These are phyloP conservation scores for Tokudaia tokunoshimensis DNA, from an alignment of 2,797 vertebrate species.

Conservation along the genomic window DNA sequence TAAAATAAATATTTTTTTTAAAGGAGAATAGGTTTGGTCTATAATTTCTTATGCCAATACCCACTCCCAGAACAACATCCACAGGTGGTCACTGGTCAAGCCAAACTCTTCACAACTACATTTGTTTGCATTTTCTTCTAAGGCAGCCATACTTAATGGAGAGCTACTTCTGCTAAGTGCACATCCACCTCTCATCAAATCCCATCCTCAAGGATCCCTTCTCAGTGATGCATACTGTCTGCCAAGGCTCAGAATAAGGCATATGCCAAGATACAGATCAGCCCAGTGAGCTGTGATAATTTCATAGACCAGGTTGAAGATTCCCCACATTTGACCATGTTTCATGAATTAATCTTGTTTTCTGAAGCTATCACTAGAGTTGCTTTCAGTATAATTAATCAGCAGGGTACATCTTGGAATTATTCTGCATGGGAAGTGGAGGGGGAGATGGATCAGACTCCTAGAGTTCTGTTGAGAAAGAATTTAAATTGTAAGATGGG, in stretches of 20 bases:
- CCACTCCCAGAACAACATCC: background rate
- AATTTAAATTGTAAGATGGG: constrained; percentile 78
- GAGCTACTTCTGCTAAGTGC: constrained; percentile 59
- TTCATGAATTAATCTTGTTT: constrained; percentile 78
- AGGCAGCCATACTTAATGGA: background rate
- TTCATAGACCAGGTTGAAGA: constrained; percentile 77
- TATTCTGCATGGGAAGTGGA: constrained; percentile 55
- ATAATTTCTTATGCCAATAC: background rate
- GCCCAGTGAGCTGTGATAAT: constrained; percentile 70
- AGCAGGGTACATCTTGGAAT: constrained; percentile 71
- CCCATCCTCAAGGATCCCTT: constrained; percentile 2
- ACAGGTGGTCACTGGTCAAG: background rate
- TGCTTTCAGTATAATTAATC: constrained; percentile 85
- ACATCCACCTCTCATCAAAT: constrained; percentile 34
- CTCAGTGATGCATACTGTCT: constrained; percentile 41
- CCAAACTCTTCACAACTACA: background rate
- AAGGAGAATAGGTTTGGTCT: background rate
- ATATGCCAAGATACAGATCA: constrained; percentile 74
- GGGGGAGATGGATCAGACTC: background rate
- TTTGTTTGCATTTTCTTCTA: constrained; percentile 43
- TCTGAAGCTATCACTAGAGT: constrained; percentile 78
- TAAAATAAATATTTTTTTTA: too few species aligned
- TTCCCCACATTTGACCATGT: constrained; percentile 71
- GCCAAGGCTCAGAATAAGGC: constrained; percentile 60
- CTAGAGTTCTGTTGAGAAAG: constrained; percentile 67